phyloP scores from a whole-genome alignment of 2,888 invertebrate genomes.

The Folsomia manolachei region DNA sequence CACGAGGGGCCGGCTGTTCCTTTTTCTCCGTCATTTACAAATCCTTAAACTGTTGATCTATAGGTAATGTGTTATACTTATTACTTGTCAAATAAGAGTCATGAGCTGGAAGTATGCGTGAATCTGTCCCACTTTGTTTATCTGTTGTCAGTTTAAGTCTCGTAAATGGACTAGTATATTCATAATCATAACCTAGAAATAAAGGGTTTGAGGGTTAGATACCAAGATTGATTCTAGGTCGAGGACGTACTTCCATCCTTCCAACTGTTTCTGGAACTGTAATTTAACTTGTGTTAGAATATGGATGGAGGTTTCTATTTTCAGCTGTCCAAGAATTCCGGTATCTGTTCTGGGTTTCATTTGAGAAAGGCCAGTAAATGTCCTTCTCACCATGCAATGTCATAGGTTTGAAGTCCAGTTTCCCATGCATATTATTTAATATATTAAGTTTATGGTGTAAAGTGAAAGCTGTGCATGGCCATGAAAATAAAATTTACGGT shows the following conservation, averaged over 20 bases:
- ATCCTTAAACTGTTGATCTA: no score
- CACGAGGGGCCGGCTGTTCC: background rate
- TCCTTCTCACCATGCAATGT: background rate
- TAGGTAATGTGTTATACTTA: no score
- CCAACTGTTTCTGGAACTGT: background rate
- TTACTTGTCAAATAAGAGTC: no score
- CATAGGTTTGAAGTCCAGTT: background rate
- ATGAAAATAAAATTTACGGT: no score
- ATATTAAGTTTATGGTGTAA: background rate
- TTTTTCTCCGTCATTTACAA: no score
- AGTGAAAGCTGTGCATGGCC: background rate
- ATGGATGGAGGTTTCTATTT: background rate
- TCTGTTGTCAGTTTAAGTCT: background rate
- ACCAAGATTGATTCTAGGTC: background rate
- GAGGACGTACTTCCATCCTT: background rate
- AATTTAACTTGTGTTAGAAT: no score
- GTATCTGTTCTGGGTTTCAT: no score
- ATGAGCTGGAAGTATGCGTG: no score
- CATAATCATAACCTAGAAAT: background rate
- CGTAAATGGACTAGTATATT: background rate
- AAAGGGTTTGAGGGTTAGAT: slow-evolving; percentile 1
- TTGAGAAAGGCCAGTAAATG: background rate
- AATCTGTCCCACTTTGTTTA: background rate
- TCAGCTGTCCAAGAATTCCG: background rate
- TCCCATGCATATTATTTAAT: background rate